These are phyloP conservation scores for Heliocidaris erythrogramma DNA, from an alignment of 35 echinoderm and acorn worm species.

Conservation along the genomic window DNA sequence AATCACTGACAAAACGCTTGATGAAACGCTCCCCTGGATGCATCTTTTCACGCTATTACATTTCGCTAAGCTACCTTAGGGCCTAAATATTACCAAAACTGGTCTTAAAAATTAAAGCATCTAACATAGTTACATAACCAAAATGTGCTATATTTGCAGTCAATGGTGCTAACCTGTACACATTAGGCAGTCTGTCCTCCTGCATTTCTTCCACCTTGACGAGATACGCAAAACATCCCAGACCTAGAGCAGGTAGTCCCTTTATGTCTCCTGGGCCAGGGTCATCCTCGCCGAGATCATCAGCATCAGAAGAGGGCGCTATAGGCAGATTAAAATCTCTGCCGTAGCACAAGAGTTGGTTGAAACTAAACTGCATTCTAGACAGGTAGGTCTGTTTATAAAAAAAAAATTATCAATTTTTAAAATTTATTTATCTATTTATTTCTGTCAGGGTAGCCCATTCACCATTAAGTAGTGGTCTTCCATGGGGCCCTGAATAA, in stretches of 20 bases:
- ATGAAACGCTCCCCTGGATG: too few species aligned
- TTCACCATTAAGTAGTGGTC: too few species aligned
- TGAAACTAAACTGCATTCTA: conserved; percentile 50
- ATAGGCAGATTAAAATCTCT: conserved; percentile 13
- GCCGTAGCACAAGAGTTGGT: background rate
- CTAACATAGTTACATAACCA: too few species aligned
- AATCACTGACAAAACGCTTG: too few species aligned
- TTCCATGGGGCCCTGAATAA: too few species aligned
- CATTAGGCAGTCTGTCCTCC: conserved; percentile 54
- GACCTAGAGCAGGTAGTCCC: conserved; percentile 55
- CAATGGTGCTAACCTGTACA: conserved; percentile 65
- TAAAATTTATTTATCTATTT: too few species aligned
- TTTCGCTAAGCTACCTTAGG: too few species aligned
- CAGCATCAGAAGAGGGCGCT: background rate
- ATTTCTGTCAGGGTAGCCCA: too few species aligned
- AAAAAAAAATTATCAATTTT: background rate
- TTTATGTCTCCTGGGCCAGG: conserved; percentile 53
- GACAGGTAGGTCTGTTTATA: conserved; percentile 32
- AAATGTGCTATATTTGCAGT: background rate
- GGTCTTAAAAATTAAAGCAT: too few species aligned
- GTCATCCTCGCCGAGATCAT: conserved; percentile 20
- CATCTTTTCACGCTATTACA: too few species aligned
- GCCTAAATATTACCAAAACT: too few species aligned
- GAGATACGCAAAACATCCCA: conserved; percentile 70
- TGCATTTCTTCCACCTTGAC: conserved; percentile 47